Base-by-base conservation (phyloP, 2,888 invertebrate species). In the Diarsia rubi region DNA sequence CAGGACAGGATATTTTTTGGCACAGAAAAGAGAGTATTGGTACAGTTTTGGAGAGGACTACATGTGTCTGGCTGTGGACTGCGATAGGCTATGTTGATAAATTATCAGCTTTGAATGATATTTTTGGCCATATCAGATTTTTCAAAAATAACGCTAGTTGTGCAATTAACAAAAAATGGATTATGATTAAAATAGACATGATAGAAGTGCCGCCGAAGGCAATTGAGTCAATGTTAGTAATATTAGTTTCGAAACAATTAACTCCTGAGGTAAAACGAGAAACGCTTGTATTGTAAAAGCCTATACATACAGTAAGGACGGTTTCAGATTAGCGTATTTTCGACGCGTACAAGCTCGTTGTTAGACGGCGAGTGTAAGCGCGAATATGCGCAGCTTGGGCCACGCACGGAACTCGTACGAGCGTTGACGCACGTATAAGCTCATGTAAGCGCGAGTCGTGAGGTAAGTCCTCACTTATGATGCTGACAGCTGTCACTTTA, bases 151-250 rank as follows among this genome's bases (percentile, higher is more conserved):
- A 45, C 42, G 52, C 37, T 45, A 1, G 16, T 47, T 1, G 24
- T 31, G 19, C 31, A 52, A 71, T 69, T 49, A 64, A 63, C 52
- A 67, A 54, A 54, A 4, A 71, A 60, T 69, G 42, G 14, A 66
- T 52, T 68, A 49, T 60, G n/a, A 64, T 81, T 72, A 68, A 69
- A 78, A 74, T 70, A 69, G 54, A 69, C 54, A 68, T 8, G n/a
- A 16, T 65, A 31, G 42, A 47, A 73, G 37, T 19, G 60, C 54
- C 49, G 64, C 59, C 54, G 27, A 31, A 4, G 69, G 42, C 60
- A 86, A 81, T 81, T 72, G 78, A 81, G 70, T 86, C 65, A 84
- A 84, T 84, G 71, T 54, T 69, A 60, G 73, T 67, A 66, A 73
- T 84, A 81, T 71, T 81, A 67, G 67, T 77, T 75, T 75, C 65